phyloP scores from a whole-genome alignment of 2,113 vertebrate genomes.

The Syngnathoides biaculeatus region DNA sequence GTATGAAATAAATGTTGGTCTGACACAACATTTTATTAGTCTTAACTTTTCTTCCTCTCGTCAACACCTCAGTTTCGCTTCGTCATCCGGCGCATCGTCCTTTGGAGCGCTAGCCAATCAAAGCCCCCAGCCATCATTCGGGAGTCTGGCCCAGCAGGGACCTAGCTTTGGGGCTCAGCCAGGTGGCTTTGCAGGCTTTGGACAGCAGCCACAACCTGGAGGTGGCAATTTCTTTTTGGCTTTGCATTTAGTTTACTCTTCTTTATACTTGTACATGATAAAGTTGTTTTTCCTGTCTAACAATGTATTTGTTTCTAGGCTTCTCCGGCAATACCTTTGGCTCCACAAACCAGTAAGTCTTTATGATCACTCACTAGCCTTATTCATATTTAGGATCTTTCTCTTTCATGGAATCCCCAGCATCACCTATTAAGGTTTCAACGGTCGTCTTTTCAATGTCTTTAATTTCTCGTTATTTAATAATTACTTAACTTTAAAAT shows the following conservation, averaged over 20 bases:
- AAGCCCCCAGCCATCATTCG: constrained; percentile 77
- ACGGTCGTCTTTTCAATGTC: too few species aligned
- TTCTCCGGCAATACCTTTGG: constrained; percentile 72
- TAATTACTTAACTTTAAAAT: too few species aligned
- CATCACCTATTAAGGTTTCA: neutral
- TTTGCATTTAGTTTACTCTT: neutral
- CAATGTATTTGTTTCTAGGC: constrained; percentile 39
- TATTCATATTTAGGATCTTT: neutral
- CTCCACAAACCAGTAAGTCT: constrained; percentile 75
- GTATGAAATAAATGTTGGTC: too few species aligned
- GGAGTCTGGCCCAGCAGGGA: constrained; percentile 81
- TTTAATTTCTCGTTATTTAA: too few species aligned
- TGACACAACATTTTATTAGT: neutral
- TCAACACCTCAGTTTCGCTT: constrained; percentile 78
- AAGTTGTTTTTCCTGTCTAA: neutral
- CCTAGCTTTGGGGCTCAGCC: constrained; percentile 78
- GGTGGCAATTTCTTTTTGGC: constrained; percentile 37
- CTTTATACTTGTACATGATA: neutral
- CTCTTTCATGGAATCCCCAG: neutral
- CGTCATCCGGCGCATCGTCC: constrained; percentile 69
- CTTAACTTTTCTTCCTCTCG: neutral
- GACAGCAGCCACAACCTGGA: constrained; percentile 66
- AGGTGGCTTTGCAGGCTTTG: constrained; percentile 83
- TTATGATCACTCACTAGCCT: neutral
- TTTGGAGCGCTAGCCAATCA: constrained; percentile 86